Percentiles rank a stretch among this genome's conserved stretches.
Conservation (phyloP, 2,888 invertebrate species). For the Gari tellinella region DNA sequence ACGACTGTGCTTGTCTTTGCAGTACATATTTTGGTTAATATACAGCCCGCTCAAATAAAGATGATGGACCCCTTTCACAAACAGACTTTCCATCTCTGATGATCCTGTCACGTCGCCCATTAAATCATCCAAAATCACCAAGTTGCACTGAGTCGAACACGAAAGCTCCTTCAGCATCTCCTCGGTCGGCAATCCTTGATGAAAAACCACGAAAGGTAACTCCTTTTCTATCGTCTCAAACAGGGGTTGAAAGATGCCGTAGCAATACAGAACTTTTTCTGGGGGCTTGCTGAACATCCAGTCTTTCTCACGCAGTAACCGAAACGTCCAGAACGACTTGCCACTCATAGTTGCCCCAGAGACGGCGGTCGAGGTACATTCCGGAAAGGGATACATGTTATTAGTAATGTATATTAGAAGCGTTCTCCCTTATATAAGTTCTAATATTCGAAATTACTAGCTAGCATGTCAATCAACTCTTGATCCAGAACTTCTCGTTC, state of each 20-base stretch:
- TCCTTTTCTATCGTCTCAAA: slow-evolving; percentile 30
- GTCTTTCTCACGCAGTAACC: slow-evolving; percentile 8
- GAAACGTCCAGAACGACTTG: slow-evolving; percentile 14
- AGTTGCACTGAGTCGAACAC: slow-evolving; percentile 4
- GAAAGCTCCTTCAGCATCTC: background rate
- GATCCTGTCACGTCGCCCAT: slow-evolving; percentile 31
- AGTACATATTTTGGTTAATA: slow-evolving; percentile 35
- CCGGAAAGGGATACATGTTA: slow-evolving; percentile 35
- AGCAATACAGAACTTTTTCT: slow-evolving; percentile 25
- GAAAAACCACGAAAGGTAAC: slow-evolving; percentile 18
- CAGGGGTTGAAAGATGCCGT: slow-evolving; percentile 35
- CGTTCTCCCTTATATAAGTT: background rate
- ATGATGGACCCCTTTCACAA: slow-evolving; percentile 33
- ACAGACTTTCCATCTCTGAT: slow-evolving; percentile 22
- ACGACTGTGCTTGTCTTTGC: slow-evolving; percentile 19
- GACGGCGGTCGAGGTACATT: slow-evolving; percentile 28
- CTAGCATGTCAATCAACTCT: slow-evolving; percentile 25
- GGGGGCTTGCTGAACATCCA: slow-evolving; percentile 25
- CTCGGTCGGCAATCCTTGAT: slow-evolving; percentile 14
- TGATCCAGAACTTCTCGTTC: slow-evolving; percentile 22
- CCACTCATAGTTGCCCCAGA: slow-evolving; percentile 17
- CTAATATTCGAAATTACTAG: slow-evolving; percentile 5
- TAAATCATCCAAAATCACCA: slow-evolving; percentile 28
- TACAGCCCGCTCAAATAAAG: slow-evolving; percentile 20
- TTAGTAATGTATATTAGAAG: background rate